Base-by-base conservation (phyloP, 2,888 invertebrate genomes). In the Phaonia tiefii region DNA sequence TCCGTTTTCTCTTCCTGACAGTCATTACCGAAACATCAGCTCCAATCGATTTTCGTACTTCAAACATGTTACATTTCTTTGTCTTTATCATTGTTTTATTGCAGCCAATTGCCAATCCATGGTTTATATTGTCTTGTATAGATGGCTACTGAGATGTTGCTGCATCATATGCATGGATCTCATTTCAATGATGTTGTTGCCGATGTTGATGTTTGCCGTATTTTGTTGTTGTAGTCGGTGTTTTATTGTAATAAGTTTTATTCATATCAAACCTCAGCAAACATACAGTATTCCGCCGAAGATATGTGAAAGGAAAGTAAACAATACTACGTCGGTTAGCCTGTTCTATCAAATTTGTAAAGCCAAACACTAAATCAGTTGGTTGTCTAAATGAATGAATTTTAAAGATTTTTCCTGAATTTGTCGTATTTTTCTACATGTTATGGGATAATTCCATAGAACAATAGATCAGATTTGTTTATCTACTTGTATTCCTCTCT, bases 41-140 rank as follows among this genome's bases (percentile, higher is more conserved):
- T 31, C 54, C 31, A 31, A 66, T 58, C 20, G 37, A 56, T 67
- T 8, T 49, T 67, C 67, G 67, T 75, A 58, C n/a, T n/a, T n/a
- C n/a, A n/a, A n/a, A n/a, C 75, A 75, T 75, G 67, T 60, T 69
- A 46, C 58, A 60, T 49, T 60, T 54, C 5, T 70, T 56, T 60
- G 20, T 72, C 15, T 60, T 54, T 56, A 31, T 39, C 31, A 66
- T 46, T 22, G 56, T 56, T 66, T 75, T 56, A 26, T 51, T 65
- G 2, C 26, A 67, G 44, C 1, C n/a, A 69, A 60, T 58, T 37
- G 44, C 67, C 31, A 31, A 31, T 31, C 3, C 8, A 31, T 31
- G 31, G 31, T 8, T 31, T 31, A n/a, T n/a, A 31, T 31, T 31
- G 31, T 31, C 8, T 31, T 31, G 31, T 31, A 31, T 75, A 31